Evolutionary conservation across 2,113 vertebrate genomes (phyloP), one percentile per base, ranked within the genome.

Genomic region (Ramphastos sulfuratus): DNA sequence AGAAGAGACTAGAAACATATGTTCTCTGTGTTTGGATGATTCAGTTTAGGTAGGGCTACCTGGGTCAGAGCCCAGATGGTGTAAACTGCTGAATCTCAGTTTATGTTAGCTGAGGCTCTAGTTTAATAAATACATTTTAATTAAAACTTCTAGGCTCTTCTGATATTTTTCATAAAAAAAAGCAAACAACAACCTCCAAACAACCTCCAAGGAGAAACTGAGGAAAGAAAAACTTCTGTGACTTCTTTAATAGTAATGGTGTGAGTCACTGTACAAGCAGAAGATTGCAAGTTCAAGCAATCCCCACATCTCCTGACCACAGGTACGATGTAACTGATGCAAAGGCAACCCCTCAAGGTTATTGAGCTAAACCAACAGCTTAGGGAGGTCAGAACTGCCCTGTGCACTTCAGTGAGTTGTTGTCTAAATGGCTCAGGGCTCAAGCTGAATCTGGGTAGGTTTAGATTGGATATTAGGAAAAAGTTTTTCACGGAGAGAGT

Each of bases 31-130:
- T 79, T 92, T 76, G 59, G 71, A 59, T 48, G 52, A 88, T 58
- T 78, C 79, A 73, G 35, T 82, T 77, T 37, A 93, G 71, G 84
- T 64, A 92, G 65, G 77, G 77, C 15, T 89, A 71, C 82, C 69
- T 85, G 63, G 75, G 78, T 84, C 84, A 94, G 87, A 80, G 56
- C 56, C 61, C 84, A 96, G 81, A 85, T 70, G 74, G 67, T 73
- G 31, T 46, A 82, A 96, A 93, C 13, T 89, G 75, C 89, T 92
- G 89, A 95, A n/a, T 85, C 56, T 82, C 42, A 77, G 54, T 87
- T 85, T 64, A 65, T 2, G 46, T 60, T 63, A 92, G 78, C 67
- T 91, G 78, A 89, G 50, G 46, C 54, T 89, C 37, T 30, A 30
- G 66, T 66, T 92, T 91, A 85, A 24, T 60, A 71, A 77, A 31